phyloP scores from a whole-genome alignment of 2,797 vertebrate species.

The Acrossocheilus fasciatus region DNA sequence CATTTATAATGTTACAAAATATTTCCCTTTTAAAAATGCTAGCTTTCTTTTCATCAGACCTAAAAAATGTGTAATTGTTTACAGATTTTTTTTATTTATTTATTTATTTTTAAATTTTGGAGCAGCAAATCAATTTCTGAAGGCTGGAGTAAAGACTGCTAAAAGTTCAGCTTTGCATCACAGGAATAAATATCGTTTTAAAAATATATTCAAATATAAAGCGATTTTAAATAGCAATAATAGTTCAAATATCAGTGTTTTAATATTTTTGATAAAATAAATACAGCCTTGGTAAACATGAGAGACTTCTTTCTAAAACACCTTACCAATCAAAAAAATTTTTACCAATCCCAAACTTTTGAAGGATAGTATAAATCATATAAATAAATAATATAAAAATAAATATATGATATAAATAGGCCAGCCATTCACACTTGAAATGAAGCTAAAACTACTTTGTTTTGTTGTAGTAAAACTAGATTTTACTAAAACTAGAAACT shows the following conservation, averaged over 20 bases:
- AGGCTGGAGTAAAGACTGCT: neutral
- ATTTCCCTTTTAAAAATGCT: neutral
- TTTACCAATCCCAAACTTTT: neutral
- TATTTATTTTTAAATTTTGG: neutral
- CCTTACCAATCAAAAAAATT: neutral
- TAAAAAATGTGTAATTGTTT: neutral
- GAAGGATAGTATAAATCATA: too few relatives aligned
- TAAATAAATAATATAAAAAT: neutral
- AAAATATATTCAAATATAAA: neutral
- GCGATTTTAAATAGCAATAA: neutral
- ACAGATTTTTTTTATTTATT: neutral
- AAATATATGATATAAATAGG: neutral
- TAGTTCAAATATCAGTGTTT: neutral
- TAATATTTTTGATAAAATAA: neutral
- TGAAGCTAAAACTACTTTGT: neutral
- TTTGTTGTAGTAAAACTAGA: neutral
- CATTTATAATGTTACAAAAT: neutral
- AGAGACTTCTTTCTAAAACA: neutral
- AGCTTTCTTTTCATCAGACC: neutral
- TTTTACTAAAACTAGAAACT: neutral
- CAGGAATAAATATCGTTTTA: neutral
- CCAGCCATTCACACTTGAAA: neutral
- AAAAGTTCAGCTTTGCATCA: neutral
- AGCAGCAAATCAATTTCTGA: neutral
- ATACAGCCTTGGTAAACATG: too few relatives aligned